Conservation (phyloP, 2,113 vertebrate species). For the Pelecanus crispus region DNA sequence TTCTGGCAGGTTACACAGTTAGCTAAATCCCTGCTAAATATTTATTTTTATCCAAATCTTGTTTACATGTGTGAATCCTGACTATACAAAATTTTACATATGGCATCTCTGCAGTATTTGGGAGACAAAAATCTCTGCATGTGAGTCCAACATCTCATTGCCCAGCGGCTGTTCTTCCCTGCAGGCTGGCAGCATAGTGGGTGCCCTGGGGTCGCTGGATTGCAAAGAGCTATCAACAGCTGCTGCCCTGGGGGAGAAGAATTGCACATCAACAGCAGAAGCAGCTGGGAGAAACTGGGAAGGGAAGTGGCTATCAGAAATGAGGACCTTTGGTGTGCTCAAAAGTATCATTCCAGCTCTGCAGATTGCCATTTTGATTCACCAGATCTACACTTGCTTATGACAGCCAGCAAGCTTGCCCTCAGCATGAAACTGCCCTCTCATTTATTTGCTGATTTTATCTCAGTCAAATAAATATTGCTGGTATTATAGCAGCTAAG, state of each 20-base stretch:
- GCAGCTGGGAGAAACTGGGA: background rate
- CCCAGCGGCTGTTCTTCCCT: background rate
- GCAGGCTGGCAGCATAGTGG: background rate
- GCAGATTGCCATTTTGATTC: background rate
- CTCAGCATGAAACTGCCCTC: background rate
- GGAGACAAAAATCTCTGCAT: background rate
- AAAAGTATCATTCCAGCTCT: background rate
- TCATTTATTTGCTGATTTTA: background rate
- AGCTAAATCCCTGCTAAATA: background rate
- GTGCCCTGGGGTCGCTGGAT: rapidly evolving
- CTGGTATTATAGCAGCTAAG: background rate
- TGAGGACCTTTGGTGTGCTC: background rate
- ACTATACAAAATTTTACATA: background rate
- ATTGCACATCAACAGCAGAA: background rate
- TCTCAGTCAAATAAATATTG: background rate
- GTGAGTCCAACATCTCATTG: rapidly evolving
- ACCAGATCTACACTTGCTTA: background rate
- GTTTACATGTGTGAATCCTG: background rate
- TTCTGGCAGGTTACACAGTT: background rate
- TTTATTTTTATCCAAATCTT: background rate
- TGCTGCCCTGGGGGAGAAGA: rapidly evolving
- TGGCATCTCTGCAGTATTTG: background rate
- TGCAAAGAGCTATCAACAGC: background rate
- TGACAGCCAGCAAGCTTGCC: background rate
- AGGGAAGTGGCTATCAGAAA: background rate